Conservation (phyloP, 2,888 invertebrate genomes). For the Cacoxenus indagator region DNA sequence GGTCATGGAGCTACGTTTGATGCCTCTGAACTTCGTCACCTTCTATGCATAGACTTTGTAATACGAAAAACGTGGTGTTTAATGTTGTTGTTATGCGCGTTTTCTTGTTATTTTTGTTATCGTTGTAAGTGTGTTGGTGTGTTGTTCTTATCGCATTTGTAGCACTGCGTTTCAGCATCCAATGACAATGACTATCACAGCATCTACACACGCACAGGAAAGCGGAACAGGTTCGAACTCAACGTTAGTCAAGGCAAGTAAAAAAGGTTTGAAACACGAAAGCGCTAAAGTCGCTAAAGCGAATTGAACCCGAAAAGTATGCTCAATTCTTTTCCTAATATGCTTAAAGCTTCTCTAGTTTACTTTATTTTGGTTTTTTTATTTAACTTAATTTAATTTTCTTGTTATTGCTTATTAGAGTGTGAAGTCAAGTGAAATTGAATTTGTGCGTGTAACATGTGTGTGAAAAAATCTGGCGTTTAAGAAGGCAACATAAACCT, state of each 20-base stretch:
- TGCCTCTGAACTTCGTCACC: background rate
- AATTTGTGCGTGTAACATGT: no score
- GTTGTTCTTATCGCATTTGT: background rate
- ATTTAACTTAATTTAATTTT: no score
- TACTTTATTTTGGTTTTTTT: no score
- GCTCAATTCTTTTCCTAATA: no score
- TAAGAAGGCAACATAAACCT: no score
- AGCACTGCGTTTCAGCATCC: background rate
- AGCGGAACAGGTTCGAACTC: background rate
- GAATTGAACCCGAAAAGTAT: background rate
- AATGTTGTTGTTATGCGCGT: conserved; percentile 15
- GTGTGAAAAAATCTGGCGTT: no score
- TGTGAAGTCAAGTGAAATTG: no score
- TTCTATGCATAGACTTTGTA: background rate
- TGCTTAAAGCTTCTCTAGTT: no score
- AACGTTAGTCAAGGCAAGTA: background rate
- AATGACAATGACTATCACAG: background rate
- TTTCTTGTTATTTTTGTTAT: background rate
- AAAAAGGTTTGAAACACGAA: background rate
- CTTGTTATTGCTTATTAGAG: no score
- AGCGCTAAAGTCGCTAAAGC: background rate
- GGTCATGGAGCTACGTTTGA: background rate
- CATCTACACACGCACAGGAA: background rate
- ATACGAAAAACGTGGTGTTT: background rate
- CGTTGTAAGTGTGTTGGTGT: background rate